These are phyloP conservation scores for Champsocephalus gunnari DNA, from an alignment of 2,797 vertebrate genomes.

Conservation along the genomic window DNA sequence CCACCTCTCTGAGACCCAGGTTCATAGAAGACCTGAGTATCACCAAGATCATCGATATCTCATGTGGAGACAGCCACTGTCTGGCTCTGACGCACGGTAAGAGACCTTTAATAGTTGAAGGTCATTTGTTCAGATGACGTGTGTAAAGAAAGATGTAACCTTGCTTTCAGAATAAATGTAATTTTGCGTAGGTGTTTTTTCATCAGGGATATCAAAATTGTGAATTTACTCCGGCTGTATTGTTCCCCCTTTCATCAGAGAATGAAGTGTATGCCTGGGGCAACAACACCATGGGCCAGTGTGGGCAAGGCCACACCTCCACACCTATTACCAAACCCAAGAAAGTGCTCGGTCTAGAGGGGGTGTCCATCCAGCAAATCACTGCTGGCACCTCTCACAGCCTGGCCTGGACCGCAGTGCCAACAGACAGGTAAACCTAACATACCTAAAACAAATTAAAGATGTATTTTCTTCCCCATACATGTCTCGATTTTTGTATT, in stretches of 20 bases:
- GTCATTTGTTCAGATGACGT: neutral
- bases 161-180: neutral
- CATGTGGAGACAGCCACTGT: constrained; percentile 89
- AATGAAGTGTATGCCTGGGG: constrained; percentile 91
- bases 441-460: neutral
- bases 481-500: neutral
- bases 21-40: constrained; percentile 87
- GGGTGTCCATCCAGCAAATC: constrained; percentile 88
- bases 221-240: neutral
- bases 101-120: neutral
- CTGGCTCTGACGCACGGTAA: constrained; percentile 88
- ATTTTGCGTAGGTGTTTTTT: too few species aligned
- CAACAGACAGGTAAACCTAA: constrained; percentile 83
- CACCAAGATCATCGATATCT: constrained; percentile 89
- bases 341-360: constrained; percentile 88
- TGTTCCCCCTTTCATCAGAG: constrained; percentile 66
- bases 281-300: constrained; percentile 91
- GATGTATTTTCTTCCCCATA: neutral
- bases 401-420: constrained; percentile 88
- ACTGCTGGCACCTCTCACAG: constrained; percentile 90
- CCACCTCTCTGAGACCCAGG: constrained; percentile 84
- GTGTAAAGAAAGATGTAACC: neutral
- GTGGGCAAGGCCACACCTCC: constrained; percentile 88
- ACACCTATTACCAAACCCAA: constrained; percentile 89
- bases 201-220: neutral